These are phyloP conservation scores for Furcula furcula DNA, from an alignment of 2,888 invertebrate genomes.

Conservation along the genomic window DNA sequence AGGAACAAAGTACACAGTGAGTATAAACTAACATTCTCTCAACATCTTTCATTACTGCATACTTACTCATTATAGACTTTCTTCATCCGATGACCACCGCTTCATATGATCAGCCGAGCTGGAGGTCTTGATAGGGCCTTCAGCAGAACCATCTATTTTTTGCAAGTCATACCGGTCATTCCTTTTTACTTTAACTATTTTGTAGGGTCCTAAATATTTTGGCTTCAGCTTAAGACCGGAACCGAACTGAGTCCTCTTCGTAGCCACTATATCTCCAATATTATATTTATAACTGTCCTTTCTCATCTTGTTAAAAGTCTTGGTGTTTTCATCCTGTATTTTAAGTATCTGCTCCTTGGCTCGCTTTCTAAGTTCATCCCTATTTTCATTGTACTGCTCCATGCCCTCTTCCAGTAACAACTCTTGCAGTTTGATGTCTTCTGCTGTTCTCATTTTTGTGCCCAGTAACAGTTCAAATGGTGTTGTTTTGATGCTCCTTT, in stretches of 20 bases:
- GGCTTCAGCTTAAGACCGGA: background rate
- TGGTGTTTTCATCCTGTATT: no score
- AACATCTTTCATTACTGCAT: no score
- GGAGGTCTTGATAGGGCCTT: background rate
- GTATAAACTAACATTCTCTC: no score
- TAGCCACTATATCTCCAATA: no score
- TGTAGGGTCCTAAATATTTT: background rate
- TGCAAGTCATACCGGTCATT: background rate
- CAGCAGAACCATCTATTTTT: background rate
- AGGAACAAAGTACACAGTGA: no score
- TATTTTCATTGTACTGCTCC: background rate
- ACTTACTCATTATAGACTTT: constrained; percentile 1
- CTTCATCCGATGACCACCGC: background rate
- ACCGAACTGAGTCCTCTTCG: no score
- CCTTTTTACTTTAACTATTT: background rate
- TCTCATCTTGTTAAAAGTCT: no score
- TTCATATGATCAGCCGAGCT: background rate
- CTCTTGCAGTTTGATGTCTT: constrained; percentile 1
- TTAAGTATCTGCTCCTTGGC: background rate
- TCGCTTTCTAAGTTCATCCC: background rate
- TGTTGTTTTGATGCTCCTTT: background rate
- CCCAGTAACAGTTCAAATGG: constrained; percentile 2
- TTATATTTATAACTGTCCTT: no score
- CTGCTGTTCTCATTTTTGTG: background rate
- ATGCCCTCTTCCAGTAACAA: background rate